Percentiles rank a stretch among this genome's conserved stretches.
These are phyloP conservation scores for Chloromyia formosa DNA, from an alignment of 2,888 invertebrate genomes.

Conservation along the genomic window DNA sequence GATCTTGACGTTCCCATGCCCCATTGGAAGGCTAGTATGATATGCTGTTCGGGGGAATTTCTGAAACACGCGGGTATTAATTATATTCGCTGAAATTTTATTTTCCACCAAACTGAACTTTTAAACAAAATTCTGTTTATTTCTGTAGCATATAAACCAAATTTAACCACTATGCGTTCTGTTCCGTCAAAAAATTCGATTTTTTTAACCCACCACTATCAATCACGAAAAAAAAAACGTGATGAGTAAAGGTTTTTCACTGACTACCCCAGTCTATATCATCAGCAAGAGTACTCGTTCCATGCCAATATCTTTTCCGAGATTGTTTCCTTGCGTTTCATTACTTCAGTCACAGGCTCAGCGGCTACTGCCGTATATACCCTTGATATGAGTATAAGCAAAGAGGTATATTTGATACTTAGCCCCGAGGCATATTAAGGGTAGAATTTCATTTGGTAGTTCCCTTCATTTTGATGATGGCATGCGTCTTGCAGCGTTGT, in stretches of 20 bases:
- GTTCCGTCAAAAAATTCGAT: no score
- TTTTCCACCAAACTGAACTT: no score
- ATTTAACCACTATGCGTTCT: no score
- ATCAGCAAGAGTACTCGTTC: neutral
- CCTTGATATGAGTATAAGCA: neutral
- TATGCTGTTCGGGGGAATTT: no score
- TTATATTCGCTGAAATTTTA: no score
- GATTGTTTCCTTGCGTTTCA: neutral
- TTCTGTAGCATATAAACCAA: no score
- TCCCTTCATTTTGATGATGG: conserved; percentile 29
- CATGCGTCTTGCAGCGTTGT: conserved; percentile 15
- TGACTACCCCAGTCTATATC: neutral
- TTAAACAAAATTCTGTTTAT: no score
- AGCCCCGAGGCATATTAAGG: conserved; percentile 39
- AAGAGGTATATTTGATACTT: conserved; percentile 22
- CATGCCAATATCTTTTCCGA: neutral
- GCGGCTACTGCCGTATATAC: neutral
- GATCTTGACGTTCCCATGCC: no score
- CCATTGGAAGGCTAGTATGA: no score
- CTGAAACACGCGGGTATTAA: no score
- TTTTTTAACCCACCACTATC: no score
- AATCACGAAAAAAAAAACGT: no score
- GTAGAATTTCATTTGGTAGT: conserved; percentile 29
- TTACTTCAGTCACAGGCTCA: conserved; percentile 21
- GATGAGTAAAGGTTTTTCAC: conserved; percentile 6